A percentile compares a stretch with the other conserved stretches of the same genome.
Evolutionary conservation across 2,888 invertebrate species (phyloP).

Genomic region (Meteorus cinctellus): DNA sequence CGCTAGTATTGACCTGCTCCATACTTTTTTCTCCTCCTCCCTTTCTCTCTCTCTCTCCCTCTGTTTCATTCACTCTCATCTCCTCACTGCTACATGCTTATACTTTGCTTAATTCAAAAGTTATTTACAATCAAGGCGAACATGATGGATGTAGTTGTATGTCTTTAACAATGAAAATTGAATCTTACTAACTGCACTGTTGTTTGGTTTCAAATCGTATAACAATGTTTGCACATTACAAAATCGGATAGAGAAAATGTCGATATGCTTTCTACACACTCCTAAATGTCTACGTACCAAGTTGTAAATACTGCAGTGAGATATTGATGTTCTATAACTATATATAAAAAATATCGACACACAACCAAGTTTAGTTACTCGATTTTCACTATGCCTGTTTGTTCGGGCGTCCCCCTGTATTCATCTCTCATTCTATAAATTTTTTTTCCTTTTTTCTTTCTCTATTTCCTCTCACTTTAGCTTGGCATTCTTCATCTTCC

Average conservation of each 20-base stretch:
- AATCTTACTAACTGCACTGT: conserved; percentile 11
- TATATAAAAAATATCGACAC: conserved; percentile 46
- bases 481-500: conserved; percentile 43
- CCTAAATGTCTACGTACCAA: conserved; percentile 17
- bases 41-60: neutral
- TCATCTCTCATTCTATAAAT: neutral
- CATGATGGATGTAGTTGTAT: conserved; percentile 16
- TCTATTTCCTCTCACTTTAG: conserved; percentile 13
- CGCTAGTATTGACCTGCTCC: conserved; percentile 25
- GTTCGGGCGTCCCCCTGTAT: conserved; percentile 38
- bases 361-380: conserved; percentile 19
- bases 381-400: conserved; percentile 24
- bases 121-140: conserved; percentile 18
- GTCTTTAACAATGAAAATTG: conserved; percentile 15
- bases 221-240: conserved; percentile 13
- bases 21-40: neutral
- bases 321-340: conserved; percentile 14
- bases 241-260: conserved; percentile 28
- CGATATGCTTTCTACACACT: conserved; percentile 53
- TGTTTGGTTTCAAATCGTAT: conserved; percentile 25
- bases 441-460: neutral
- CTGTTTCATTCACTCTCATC: neutral
- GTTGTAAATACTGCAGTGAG: conserved; percentile 4
- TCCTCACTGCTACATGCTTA: neutral
- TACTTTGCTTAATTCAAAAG: neutral